Evolutionary conservation across 2,797 vertebrate species (phyloP).

Genomic region (Dryobates pubescens): DNA sequence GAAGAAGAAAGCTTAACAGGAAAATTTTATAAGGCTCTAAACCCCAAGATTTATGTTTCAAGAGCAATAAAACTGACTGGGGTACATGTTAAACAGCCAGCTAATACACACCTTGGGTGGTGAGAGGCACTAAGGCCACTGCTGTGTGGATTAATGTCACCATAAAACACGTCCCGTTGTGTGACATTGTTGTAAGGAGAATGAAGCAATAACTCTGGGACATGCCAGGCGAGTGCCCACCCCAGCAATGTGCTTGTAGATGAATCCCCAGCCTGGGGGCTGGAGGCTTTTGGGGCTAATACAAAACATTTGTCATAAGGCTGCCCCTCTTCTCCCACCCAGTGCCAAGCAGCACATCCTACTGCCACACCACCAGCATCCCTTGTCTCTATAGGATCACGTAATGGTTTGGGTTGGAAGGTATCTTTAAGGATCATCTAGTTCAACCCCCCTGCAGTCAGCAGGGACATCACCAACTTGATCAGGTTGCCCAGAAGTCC

Average conservation of each 20-base stretch:
- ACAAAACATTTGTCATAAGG: slow-evolving; percentile 17
- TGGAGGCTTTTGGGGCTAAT: slow-evolving; percentile 3
- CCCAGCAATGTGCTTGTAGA: background rate
- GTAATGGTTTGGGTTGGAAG: too few species aligned
- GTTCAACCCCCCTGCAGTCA: too few species aligned
- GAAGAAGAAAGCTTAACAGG: background rate
- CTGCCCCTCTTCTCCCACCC: background rate
- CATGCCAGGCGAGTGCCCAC: background rate
- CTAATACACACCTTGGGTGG: slow-evolving; percentile 40
- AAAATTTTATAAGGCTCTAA: slow-evolving; percentile 36
- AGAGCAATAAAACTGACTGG: slow-evolving; percentile 14
- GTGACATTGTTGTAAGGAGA: slow-evolving; percentile 53
- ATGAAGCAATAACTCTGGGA: slow-evolving; percentile 48
- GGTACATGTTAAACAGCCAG: slow-evolving; percentile 23
- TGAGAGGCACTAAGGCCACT: background rate
- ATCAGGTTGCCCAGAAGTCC: too few species aligned
- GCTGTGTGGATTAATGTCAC: slow-evolving; percentile 41
- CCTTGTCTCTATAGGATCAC: background rate
- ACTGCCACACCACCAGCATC: background rate
- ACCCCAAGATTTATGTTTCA: slow-evolving; percentile 16
- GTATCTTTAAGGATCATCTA: too few species aligned
- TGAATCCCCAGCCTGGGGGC: background rate
- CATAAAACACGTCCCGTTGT: slow-evolving; percentile 45
- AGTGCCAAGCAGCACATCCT: background rate
- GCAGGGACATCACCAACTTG: too few species aligned